A percentile compares a stretch with the other conserved stretches of the same genome.
Evolutionary conservation across 1,140 invertebrate genomes (phyloP).

Genomic region (Zaprionus taronus): DNA sequence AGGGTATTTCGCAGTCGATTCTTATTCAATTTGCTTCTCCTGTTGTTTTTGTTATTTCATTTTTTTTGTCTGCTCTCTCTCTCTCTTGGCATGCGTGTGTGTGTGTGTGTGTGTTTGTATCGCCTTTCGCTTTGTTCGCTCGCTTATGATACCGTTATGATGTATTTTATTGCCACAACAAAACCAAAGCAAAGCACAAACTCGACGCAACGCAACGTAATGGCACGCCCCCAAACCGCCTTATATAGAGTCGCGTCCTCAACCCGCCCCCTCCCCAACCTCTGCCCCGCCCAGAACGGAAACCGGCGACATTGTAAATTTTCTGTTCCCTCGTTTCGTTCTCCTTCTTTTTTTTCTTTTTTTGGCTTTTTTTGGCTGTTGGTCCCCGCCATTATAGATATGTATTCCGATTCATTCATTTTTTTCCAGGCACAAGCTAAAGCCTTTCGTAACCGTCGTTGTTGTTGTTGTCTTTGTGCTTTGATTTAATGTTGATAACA

Average conservation of each 20-base stretch:
- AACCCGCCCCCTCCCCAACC: conserved; percentile 5
- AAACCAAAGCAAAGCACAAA: conserved; percentile 70
- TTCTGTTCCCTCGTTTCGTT: conserved; percentile 49
- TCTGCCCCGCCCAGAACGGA: conserved; percentile 44
- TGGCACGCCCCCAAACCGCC: conserved; percentile 39
- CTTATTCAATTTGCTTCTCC: neutral
- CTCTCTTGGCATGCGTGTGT: conserved; percentile 33
- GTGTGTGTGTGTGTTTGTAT: conserved; percentile 62
- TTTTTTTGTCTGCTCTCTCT: conserved; percentile 29
- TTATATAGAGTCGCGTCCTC: neutral
- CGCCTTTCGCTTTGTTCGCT: conserved; percentile 72
- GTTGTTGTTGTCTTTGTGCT: conserved; percentile 79
- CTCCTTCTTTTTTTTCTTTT: conserved; percentile 23
- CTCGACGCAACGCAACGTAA: conserved; percentile 39
- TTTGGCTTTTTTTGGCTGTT: conserved; percentile 32
- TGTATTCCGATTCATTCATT: conserved; percentile 48
- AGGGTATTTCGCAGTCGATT: neutral
- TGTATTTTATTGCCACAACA: conserved; percentile 83
- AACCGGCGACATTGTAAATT: conserved; percentile 83
- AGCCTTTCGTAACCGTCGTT: conserved; percentile 69
- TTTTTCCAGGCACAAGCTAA: conserved; percentile 38
- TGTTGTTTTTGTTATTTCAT: conserved; percentile 51
- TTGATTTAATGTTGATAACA: conserved; percentile 83
- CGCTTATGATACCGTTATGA: conserved; percentile 83
- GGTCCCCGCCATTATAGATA: conserved; percentile 46